Evolutionary conservation across 2,797 vertebrate genomes (phyloP), one percentile per base, ranked within the genome.

Genomic region (Aplochiton taeniatus): DNA sequence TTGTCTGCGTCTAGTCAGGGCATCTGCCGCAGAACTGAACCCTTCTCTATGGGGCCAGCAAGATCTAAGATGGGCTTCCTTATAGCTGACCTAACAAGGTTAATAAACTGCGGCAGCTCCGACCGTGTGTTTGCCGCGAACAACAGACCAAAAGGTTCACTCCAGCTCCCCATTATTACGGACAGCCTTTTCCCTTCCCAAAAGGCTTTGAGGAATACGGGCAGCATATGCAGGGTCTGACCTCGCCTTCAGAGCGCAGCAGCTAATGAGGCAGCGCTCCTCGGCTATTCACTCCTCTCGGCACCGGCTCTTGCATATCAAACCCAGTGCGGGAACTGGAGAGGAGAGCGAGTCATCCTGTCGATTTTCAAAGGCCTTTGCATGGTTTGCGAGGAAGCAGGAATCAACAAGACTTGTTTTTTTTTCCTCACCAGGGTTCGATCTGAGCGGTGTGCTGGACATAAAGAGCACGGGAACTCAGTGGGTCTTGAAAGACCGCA

Each of bases 131-230:
- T 63, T 43, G 42, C 41, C 9, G 6, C 44, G 51, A 58, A 66
- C 47, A 63, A 42, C 10, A 48, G 58, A 46, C 18, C 61, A 12
- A 16, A 19, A 47, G 56, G 57, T 18, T 31, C 14, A 50, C 45
- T 52, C 45, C 9, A 42, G 31, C 43, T 20, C 17, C 53, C 42
- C 43, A 43, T 58, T 56, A 63, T 69, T 18, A 20, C 4, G 7
- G 66, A 9, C 19, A 19, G 49, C 48, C 43, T 41, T 44, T 54
- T 41, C n/a, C 16, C 77, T 73, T 80, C 75, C 74, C 66, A 70
- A 60, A 61, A 49, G 42, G 61, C 77, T 70, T 66, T 45, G 61
- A 72, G 73, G 66, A 77, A 70, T 61, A 11, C 16, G 56, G 47
- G 44, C 56, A 16, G 11, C 14, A 47, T 49, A 17, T 42, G 45